Conservation (phyloP, 2,113 vertebrate species). For the Microtus ochrogaster region DNA sequence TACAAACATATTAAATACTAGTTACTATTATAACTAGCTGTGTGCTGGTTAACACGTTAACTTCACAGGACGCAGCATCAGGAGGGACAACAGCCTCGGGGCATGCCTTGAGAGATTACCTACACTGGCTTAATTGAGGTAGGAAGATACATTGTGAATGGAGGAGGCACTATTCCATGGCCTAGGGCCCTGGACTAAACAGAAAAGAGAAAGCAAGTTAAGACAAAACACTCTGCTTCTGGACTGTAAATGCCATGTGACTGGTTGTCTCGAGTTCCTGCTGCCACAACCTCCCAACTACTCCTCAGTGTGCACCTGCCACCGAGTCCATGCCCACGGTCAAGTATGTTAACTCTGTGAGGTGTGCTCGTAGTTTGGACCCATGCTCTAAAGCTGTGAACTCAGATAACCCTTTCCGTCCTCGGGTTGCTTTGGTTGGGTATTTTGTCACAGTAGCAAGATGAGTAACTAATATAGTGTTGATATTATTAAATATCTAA, state of each 20-base stretch:
- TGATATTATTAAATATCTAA: constrained; percentile 3
- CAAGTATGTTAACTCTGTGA: too few relatives aligned
- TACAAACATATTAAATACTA: not conserved
- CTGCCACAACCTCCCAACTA: not conserved
- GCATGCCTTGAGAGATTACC: not conserved
- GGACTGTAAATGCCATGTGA: not conserved
- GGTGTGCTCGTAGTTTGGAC: too few relatives aligned
- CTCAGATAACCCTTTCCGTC: not conserved
- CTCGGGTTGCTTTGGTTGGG: not conserved
- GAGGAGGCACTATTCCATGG: not conserved
- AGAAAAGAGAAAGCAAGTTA: not conserved
- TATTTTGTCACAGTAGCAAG: not conserved
- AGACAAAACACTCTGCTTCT: not conserved
- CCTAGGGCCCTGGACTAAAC: not conserved
- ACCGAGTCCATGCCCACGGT: too few relatives aligned
- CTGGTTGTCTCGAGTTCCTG: not conserved
- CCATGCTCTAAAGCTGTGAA: too few relatives aligned
- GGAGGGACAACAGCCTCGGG: not conserved
- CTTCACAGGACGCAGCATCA: not conserved
- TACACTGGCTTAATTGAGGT: not conserved
- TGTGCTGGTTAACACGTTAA: not conserved
- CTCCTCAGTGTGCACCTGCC: too few relatives aligned
- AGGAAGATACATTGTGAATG: not conserved
- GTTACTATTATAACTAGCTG: not conserved
- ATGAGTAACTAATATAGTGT: not conserved